Conservation (phyloP, 1,140 invertebrate species). For the Eriosoma lanigerum region DNA sequence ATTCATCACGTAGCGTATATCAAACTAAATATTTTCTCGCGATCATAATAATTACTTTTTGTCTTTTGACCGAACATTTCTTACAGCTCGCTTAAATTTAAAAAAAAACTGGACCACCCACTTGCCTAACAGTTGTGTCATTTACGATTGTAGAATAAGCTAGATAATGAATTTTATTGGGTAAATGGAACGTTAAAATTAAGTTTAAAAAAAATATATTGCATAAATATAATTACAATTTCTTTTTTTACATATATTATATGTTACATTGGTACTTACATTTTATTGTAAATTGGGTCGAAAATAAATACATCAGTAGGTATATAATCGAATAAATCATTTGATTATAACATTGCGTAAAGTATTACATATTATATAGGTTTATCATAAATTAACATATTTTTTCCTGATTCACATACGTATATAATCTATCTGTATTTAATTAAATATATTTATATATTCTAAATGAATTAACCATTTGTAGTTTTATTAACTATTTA, state of each 20-base stretch:
- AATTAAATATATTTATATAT: neutral
- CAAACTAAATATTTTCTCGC: neutral
- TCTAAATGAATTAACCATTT: neutral
- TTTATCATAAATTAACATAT: slow-evolving; percentile 17
- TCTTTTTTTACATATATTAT: neutral
- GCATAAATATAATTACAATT: no score
- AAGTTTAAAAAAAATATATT: neutral
- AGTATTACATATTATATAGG: neutral
- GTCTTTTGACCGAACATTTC: neutral
- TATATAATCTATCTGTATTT: no score
- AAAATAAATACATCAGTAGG: neutral
- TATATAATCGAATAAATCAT: neutral
- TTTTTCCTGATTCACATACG: neutral
- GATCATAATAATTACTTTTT: neutral
- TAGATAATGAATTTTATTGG: neutral
- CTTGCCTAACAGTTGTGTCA: neutral
- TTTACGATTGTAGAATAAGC: neutral
- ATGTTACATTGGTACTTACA: neutral
- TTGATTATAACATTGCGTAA: neutral
- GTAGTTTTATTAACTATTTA: no score
- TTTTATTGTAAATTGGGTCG: neutral
- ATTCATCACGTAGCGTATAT: neutral
- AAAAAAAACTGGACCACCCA: slow-evolving; percentile 13
- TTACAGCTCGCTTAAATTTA: neutral
- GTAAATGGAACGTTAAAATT: neutral